A percentile compares a stretch with the other conserved stretches of the same genome.
These are phyloP conservation scores for Gastrophryne carolinensis DNA, from an alignment of 2,797 vertebrate species.

Conservation along the genomic window DNA sequence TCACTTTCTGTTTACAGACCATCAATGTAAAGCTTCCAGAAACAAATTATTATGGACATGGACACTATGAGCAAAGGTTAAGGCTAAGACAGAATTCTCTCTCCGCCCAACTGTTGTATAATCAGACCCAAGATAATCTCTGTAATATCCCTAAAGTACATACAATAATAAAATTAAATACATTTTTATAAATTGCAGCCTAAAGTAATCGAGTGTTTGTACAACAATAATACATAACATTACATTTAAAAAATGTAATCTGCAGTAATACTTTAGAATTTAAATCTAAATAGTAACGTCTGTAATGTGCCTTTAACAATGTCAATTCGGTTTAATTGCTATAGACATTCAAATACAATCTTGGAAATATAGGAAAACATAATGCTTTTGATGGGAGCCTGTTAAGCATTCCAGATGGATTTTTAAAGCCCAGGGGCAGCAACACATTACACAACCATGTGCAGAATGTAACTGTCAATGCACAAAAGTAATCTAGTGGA, in stretches of 20 bases:
- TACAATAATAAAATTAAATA: neutral
- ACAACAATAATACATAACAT: neutral
- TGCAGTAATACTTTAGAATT: neutral
- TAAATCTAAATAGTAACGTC: neutral
- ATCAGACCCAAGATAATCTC: neutral
- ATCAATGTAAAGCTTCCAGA: neutral
- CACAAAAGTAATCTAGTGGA: slow-evolving; percentile 23
- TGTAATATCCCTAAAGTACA: neutral
- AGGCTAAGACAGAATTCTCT: neutral
- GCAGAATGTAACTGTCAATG: neutral
- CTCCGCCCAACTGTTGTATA: neutral
- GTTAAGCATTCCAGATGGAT: slow-evolving; percentile 32
- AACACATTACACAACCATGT: slow-evolving; percentile 6
- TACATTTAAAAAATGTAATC: neutral
- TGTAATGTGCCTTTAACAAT: slow-evolving; percentile 13
- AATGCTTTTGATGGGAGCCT: neutral
- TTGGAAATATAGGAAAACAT: slow-evolving; percentile 17
- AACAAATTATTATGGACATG: neutral
- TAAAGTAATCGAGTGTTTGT: neutral
- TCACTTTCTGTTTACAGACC: neutral
- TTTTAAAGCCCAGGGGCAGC: neutral
- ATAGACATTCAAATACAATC: slow-evolving; percentile 1
- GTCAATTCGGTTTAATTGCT: neutral
- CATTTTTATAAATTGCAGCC: neutral
- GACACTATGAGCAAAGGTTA: neutral